phyloP scores from a whole-genome alignment of 2,797 vertebrate species.

The Lates japonicus region DNA sequence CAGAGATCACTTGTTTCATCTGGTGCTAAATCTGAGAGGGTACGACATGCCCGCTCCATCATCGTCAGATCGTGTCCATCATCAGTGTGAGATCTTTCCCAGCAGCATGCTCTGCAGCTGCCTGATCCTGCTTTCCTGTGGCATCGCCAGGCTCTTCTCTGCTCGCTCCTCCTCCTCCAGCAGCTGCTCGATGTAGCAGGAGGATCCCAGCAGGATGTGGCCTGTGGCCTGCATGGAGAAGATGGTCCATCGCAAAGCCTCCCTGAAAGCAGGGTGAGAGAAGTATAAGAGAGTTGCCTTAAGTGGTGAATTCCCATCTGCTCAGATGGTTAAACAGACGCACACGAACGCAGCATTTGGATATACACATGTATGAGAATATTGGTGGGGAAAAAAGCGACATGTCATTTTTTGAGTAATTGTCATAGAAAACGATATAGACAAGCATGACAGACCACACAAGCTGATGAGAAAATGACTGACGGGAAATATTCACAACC shows the following conservation, averaged over 20 bases:
- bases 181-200: constrained; percentile 93
- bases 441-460: constrained; percentile 11
- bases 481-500: constrained; percentile 12
- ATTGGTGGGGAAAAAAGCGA: background rate
- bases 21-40: constrained; percentile 23
- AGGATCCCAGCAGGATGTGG: constrained; percentile 93
- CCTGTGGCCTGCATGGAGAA: constrained; percentile 95
- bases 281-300: background rate
- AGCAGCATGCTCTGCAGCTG: constrained; percentile 79
- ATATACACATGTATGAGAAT: constrained; percentile 1
- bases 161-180: constrained; percentile 88
- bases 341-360: background rate
- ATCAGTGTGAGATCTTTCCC: constrained; percentile 62
- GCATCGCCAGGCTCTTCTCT: constrained; percentile 66
- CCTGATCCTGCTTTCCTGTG: constrained; percentile 70
- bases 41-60: background rate
- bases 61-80: background rate
- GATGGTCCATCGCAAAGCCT: constrained; percentile 91
- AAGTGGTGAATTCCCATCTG: background rate
- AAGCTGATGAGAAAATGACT: background rate
- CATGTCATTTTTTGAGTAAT: background rate
- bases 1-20: background rate
- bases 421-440: background rate
- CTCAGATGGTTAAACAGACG: background rate
- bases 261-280: constrained; percentile 80